A percentile compares a stretch with the other conserved stretches of the same genome.
phyloP scores from a whole-genome alignment of 1,140 invertebrate genomes.

The Trichonephila clavata region DNA sequence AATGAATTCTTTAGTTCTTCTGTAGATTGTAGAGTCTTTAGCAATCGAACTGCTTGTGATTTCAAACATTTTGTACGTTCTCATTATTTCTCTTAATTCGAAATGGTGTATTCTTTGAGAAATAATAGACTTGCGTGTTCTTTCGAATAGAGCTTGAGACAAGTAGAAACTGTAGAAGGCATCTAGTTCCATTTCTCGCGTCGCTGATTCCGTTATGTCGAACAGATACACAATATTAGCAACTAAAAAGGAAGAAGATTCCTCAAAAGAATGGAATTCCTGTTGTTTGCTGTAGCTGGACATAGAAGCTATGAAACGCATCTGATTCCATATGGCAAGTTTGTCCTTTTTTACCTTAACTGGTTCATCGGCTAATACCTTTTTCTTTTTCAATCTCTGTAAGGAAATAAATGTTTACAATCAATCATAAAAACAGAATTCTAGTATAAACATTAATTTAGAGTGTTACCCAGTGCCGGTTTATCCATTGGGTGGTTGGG shows the following conservation, averaged over 20 bases:
- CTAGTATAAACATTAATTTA: too few relatives aligned
- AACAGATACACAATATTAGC: not conserved
- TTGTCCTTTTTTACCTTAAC: not conserved
- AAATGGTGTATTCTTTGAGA: not conserved
- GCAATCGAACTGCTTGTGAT: not conserved
- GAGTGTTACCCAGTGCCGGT: too few relatives aligned
- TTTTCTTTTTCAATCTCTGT: constrained; percentile 28
- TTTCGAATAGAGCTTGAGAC: not conserved
- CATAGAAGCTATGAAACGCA: not conserved
- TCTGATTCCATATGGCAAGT: not conserved
- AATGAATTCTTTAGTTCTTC: not conserved
- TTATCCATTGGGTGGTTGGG: too few relatives aligned
- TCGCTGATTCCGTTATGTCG: not conserved
- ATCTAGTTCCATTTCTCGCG: not conserved
- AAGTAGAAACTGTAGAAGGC: constrained; percentile 3
- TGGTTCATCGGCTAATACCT: not conserved
- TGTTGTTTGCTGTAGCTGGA: not conserved
- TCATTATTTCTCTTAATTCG: not conserved
- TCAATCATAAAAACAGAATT: too few relatives aligned
- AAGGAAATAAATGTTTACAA: not conserved
- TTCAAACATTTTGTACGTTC: not conserved
- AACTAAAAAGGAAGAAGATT: not conserved
- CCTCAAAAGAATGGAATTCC: not conserved
- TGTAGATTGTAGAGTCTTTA: not conserved
- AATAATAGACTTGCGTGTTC: not conserved